These are phyloP conservation scores for Melitaea cinxia DNA, from an alignment of 1,140 invertebrate genomes.

Conservation along the genomic window DNA sequence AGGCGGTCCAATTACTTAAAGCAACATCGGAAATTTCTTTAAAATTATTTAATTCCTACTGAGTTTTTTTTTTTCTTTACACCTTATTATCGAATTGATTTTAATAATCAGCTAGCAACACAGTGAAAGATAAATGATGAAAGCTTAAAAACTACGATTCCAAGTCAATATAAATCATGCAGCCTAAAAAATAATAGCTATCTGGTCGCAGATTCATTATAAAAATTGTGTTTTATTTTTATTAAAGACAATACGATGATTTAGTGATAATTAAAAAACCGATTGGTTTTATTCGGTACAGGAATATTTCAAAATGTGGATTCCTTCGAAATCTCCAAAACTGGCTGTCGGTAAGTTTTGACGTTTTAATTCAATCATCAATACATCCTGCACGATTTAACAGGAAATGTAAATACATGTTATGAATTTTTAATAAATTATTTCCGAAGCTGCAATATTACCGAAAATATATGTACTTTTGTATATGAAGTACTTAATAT, in stretches of 20 bases:
- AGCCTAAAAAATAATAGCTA: conserved; percentile 22
- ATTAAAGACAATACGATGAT: conserved; percentile 35
- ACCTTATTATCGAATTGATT: no score
- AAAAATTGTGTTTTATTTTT: conserved; percentile 36
- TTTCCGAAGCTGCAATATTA: conserved; percentile 23
- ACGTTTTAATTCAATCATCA: conserved; percentile 61
- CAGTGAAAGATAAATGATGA: no score
- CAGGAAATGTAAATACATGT: conserved; percentile 72
- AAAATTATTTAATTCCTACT: no score
- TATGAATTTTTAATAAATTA: conserved; percentile 57
- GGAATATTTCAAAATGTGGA: conserved; percentile 60
- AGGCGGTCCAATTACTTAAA: no score
- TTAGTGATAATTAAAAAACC: conserved; percentile 27
- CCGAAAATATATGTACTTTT: neutral
- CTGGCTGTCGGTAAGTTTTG: conserved; percentile 73
- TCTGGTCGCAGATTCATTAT: conserved; percentile 25
- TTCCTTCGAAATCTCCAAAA: conserved; percentile 70
- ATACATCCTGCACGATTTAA: conserved; percentile 72
- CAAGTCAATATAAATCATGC: neutral
- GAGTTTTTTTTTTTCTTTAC: no score
- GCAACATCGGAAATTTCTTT: no score
- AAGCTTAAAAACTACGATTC: conserved; percentile 9
- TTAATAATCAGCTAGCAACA: no score
- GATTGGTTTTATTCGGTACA: conserved; percentile 18
- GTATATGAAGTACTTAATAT: neutral